These are phyloP conservation scores for Drosophila parthenogenetica DNA, from an alignment of 2,888 invertebrate genomes.

Conservation along the genomic window DNA sequence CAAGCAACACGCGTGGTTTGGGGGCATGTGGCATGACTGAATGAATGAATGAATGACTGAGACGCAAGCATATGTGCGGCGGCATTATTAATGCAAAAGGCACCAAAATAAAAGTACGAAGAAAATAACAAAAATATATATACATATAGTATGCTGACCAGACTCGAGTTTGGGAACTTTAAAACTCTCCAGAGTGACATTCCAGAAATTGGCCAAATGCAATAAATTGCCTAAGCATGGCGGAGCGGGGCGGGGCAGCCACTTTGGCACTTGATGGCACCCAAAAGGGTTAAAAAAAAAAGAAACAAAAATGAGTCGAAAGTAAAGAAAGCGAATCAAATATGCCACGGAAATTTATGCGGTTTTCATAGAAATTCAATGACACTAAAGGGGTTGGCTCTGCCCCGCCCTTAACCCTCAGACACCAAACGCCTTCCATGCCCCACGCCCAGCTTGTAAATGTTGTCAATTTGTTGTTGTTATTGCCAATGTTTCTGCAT, in stretches of 20 bases:
- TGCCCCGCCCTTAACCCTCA: not conserved
- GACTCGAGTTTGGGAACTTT: constrained; percentile 49
- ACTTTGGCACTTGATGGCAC: constrained; percentile 57
- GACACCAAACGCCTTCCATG: not conserved
- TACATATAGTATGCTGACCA: constrained; percentile 10
- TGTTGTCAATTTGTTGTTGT: constrained; percentile 69
- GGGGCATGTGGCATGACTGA: constrained; percentile 1
- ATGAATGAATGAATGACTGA: constrained; percentile 12
- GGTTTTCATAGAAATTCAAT: constrained; percentile 75
- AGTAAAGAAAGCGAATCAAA: constrained; percentile 39
- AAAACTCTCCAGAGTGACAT: constrained; percentile 84
- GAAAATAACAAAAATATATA: constrained; percentile 14
- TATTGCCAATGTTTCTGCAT: constrained; percentile 55
- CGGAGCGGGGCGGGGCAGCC: too few relatives aligned
- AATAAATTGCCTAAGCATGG: constrained; percentile 76
- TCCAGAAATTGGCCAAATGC: constrained; percentile 82
- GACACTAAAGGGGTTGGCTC: constrained; percentile 70
- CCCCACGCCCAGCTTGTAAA: constrained; percentile 52
- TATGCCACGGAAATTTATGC: constrained; percentile 72
- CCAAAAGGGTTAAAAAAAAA: constrained; percentile 49
- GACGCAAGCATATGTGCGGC: constrained; percentile 58
- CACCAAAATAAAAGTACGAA: constrained; percentile 43
- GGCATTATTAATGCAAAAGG: constrained; percentile 74
- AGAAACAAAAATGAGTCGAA: not conserved
- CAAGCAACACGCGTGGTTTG: constrained; percentile 29